A percentile compares a stretch with the other conserved stretches of the same genome.
Conservation (phyloP, 2,113 vertebrate species). For the Regulus satrapa region DNA sequence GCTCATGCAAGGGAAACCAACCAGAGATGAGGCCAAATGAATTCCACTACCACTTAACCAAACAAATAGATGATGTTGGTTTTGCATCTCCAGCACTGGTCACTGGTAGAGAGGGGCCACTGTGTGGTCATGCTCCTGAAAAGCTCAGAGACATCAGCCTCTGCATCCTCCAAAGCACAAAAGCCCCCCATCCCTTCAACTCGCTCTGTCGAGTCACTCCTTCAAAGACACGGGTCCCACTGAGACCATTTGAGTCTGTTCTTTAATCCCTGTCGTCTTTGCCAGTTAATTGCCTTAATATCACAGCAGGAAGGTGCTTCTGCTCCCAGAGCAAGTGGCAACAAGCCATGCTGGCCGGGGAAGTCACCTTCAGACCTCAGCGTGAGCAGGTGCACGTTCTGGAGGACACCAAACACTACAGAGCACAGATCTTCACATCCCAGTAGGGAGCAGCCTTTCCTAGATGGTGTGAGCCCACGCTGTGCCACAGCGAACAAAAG, state of each 20-base stretch:
- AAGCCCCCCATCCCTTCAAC: background rate
- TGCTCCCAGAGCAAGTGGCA: background rate
- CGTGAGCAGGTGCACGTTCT: background rate
- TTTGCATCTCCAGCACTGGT: background rate
- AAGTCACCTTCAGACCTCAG: background rate
- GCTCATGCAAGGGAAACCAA: background rate
- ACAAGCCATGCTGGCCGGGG: background rate
- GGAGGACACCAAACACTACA: background rate
- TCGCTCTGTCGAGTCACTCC: background rate
- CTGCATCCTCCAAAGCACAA: background rate
- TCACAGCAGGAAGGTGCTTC: background rate
- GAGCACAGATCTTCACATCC: background rate
- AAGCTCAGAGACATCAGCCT: background rate
- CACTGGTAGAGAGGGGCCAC: background rate
- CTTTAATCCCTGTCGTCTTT: constrained; percentile 6
- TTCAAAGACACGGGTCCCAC: background rate
- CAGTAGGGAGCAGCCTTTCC: background rate
- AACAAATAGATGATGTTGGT: background rate
- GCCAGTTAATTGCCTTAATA: background rate
- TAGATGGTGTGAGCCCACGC: background rate
- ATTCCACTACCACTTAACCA: background rate
- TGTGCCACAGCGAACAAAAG: background rate
- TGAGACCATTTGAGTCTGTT: background rate
- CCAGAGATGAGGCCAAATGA: background rate
- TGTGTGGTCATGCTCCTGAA: background rate